Base-by-base conservation (phyloP, 2,888 invertebrate genomes). In the Caenorhabditis japonica region DNA sequence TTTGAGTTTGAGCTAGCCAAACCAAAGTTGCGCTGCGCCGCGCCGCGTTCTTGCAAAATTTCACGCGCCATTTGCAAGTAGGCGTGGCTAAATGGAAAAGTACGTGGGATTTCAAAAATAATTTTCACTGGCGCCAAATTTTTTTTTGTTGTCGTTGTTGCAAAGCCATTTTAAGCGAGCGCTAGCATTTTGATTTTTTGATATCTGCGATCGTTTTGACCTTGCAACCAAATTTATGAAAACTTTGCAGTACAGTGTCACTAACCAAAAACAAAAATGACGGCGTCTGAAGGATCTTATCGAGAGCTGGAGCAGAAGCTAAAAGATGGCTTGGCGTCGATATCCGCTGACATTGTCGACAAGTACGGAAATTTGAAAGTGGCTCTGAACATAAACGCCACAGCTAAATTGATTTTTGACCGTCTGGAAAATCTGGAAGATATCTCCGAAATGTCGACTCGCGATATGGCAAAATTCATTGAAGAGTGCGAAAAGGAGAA, bases 321-420 rank as follows among this genome's bases (percentile, higher is more conserved):
- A 8, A 60, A 60, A 19, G 60, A 73, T 49, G 66, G 73, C 2
- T 49, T 73, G n/a, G 52, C 60, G 1, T 60, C 60, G 4, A 60
- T 66, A 17, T 58, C 66, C n/a, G 44, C 49, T 0, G 66, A 73
- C 25, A 55, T 73, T 27, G 55, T 55, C 13, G 66, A 66, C 43
- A 73, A 73, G 15, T 73, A 73, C 30, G 73, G 73, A 7, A 60
- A 66, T 38, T 17, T 73, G 51, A 66, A 59, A 44, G 49, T 56
- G 17, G 34, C 66, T 13, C 25, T 66, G 17, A 73, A 73, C 27
- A 33, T 55, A 7, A 52, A 47, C 10, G 55, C 55, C 2, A 55
- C 66, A 0, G 61, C 66, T 1, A 51, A 49, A 7, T 44, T 56
- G 4, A 66, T 73, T 44, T 73, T 73, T 52, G 55, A 73, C 25